These are phyloP conservation scores for Drymonia ruficornis DNA, from an alignment of 2,888 invertebrate genomes.

Conservation along the genomic window DNA sequence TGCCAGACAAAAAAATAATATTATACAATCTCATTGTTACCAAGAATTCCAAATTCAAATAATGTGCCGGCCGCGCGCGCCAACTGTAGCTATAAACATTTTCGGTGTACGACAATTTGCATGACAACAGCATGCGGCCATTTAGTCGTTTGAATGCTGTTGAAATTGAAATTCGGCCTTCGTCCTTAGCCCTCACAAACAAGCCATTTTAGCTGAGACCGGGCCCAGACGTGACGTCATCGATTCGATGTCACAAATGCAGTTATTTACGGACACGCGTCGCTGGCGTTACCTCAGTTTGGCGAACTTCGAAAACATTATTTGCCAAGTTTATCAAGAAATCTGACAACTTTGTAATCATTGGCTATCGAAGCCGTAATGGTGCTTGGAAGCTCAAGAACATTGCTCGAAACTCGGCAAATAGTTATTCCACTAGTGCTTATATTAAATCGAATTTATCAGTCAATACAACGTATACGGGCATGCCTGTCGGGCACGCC, in stretches of 20 bases:
- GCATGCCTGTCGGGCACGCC: slow-evolving; percentile 26
- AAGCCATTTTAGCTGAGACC: slow-evolving; percentile 38
- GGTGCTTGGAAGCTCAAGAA: too few species aligned
- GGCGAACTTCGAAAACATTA: not conserved
- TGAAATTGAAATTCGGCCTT: slow-evolving; percentile 61
- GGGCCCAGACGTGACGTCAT: slow-evolving; percentile 45
- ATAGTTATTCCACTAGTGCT: too few species aligned
- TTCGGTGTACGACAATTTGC: slow-evolving; percentile 47
- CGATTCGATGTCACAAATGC: slow-evolving; percentile 42
- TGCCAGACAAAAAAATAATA: not conserved
- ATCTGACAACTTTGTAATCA: too few species aligned
- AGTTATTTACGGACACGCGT: slow-evolving; percentile 32
- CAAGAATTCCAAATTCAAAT: slow-evolving; percentile 31
- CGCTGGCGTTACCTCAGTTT: not conserved
- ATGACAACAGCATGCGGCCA: slow-evolving; percentile 54
- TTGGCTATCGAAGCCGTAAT: too few species aligned
- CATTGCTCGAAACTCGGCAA: too few species aligned
- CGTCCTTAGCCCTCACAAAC: slow-evolving; percentile 54
- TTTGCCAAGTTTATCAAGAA: too few species aligned
- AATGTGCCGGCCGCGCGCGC: slow-evolving; percentile 22
- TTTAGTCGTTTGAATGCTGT: slow-evolving; percentile 43
- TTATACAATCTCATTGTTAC: slow-evolving; percentile 6
- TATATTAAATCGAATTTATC: too few species aligned
- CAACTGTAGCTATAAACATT: slow-evolving; percentile 39
- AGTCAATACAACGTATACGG: too few species aligned